These are phyloP conservation scores for Streptopelia turtur DNA, from an alignment of 2,797 vertebrate genomes.

Conservation along the genomic window DNA sequence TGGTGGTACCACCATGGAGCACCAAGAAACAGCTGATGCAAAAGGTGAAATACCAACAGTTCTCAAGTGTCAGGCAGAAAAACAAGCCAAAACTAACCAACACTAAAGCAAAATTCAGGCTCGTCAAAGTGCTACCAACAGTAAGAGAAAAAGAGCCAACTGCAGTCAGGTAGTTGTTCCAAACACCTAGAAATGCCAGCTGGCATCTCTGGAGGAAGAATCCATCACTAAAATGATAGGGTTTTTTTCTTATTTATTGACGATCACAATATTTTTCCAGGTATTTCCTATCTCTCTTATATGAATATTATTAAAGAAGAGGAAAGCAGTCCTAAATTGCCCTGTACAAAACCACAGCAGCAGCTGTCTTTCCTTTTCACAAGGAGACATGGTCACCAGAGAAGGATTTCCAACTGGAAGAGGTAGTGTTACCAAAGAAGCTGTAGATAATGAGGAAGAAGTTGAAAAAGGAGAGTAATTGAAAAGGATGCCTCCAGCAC, in stretches of 20 bases:
- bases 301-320: background rate
- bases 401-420: background rate
- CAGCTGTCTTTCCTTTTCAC: background rate
- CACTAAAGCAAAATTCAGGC: background rate
- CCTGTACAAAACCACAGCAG: background rate
- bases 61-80: background rate
- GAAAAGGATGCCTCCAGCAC: background rate
- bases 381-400: background rate
- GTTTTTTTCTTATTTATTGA: background rate
- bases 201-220: constrained; percentile 6
- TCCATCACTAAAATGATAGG: background rate
- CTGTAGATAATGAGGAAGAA: background rate
- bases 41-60: background rate
- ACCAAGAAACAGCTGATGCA: background rate
- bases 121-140: background rate
- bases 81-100: background rate
- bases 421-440: background rate
- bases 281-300: background rate
- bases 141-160: background rate
- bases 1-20: background rate
- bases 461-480: background rate
- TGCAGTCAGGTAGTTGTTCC: background rate
- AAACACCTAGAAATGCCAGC: background rate
- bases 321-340: background rate
- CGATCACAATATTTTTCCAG: background rate